Percentiles rank a stretch among this genome's conserved stretches.
phyloP scores from a whole-genome alignment of 2,888 invertebrate genomes.

The Ochlodes sylvanus region DNA sequence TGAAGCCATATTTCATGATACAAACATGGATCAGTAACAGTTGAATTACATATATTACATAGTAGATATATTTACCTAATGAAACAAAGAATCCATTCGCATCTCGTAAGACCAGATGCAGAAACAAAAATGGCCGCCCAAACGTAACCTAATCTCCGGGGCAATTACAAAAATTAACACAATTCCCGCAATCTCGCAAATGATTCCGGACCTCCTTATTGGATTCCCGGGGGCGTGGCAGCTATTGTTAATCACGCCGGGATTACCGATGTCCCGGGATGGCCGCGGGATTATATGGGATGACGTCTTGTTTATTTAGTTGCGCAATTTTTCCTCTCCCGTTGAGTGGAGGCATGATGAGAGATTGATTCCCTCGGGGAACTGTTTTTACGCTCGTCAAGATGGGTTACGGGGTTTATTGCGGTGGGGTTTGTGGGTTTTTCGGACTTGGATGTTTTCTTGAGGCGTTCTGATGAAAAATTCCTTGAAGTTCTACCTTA shows the following conservation, averaged over 20 bases:
- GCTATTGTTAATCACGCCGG: conserved; percentile 59
- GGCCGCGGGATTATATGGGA: conserved; percentile 41
- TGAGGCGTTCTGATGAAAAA: background rate
- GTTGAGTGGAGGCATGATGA: conserved; percentile 23
- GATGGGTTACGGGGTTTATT: conserved; percentile 4
- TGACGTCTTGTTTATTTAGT: conserved; percentile 36
- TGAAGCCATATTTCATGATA: no score
- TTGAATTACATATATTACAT: no score
- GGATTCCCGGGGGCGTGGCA: conserved; percentile 55
- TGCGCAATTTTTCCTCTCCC: conserved; percentile 32
- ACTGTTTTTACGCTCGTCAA: conserved; percentile 17
- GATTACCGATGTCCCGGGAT: conserved; percentile 48
- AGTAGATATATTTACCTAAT: no score
- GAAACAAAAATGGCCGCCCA: conserved; percentile 32
- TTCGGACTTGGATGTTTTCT: background rate
- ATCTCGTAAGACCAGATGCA: background rate
- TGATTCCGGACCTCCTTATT: conserved; percentile 62
- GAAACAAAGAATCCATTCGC: no score
- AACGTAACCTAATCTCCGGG: conserved; percentile 46
- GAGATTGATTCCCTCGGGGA: conserved; percentile 15
- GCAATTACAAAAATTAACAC: conserved; percentile 75
- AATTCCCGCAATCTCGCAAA: conserved; percentile 65
- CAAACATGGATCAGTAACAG: no score
- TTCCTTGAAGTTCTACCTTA: no score
- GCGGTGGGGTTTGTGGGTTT: background rate